Percentiles rank a stretch among this genome's conserved stretches.
Conservation (phyloP, 2,888 invertebrate genomes). For the Troides oblongomaculatus region DNA sequence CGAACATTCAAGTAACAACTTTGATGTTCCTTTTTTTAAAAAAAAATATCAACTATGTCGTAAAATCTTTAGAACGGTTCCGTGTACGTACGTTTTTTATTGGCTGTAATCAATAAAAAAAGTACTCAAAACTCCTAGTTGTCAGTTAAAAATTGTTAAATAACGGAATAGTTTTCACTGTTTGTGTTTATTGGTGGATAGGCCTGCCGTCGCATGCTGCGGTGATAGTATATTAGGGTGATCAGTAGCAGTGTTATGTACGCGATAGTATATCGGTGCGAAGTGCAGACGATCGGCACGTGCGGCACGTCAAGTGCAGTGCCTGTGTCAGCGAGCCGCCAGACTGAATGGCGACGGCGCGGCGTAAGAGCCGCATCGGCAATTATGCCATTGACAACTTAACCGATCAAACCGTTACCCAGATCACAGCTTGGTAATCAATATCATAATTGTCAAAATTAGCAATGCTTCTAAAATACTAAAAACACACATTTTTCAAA, state of each 20-base stretch:
- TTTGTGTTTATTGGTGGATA: conserved; percentile 44
- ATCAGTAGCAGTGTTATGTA: conserved; percentile 39
- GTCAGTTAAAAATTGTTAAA: no score
- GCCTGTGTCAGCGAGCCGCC: conserved; percentile 52
- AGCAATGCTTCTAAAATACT: no score
- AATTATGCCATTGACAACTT: conserved; percentile 68
- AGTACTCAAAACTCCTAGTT: no score
- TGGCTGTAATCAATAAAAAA: no score
- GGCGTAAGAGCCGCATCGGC: conserved; percentile 59
- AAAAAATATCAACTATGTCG: no score
- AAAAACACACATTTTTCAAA: no score
- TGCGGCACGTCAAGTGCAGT: conserved; percentile 62
- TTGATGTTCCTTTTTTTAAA: no score
- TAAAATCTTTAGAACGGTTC: no score
- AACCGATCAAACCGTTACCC: conserved; percentile 45
- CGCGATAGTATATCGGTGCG: conserved; percentile 59
- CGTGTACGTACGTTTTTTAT: no score
- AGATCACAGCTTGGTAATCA: conserved; percentile 28
- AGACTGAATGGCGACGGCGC: conserved; percentile 49
- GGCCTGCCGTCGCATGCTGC: conserved; percentile 12
- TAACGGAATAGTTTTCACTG: no score
- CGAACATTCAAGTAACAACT: no score
- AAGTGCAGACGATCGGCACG: conserved; percentile 74
- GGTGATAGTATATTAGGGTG: conserved; percentile 28
- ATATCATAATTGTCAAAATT: conserved; percentile 3